Base-by-base conservation (phyloP, 2,888 invertebrate species). In the Pimpla rufipes region DNA sequence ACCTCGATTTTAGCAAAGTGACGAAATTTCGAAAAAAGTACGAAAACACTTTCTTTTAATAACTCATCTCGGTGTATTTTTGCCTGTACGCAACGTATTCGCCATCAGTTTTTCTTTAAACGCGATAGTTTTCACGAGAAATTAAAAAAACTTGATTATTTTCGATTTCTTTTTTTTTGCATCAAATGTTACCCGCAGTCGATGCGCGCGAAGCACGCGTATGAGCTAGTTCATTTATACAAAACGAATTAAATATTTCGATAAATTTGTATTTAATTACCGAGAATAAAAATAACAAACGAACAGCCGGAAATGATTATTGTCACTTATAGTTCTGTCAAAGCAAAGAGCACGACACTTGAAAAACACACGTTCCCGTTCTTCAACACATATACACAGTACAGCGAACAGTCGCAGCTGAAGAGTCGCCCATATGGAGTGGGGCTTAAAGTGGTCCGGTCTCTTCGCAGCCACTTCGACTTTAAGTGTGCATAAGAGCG, bases 381-480 rank as follows among this genome's bases (percentile, higher is more conserved):
- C 6, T n/a, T 47, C 6, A 47, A 1, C 4, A n/a, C 5, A 47
- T 47, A 29, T 29, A 29, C 29, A 29, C 29, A 29, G 2, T 29
- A 5, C 29, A 3, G 29, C 29, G 29, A 4, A 47, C 5, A 47
- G 2, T 47, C n/a, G n/a, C n/a, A 47, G 16, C 47, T 47, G 16
- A n/a, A 13, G 45, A 66, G 42, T 35, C 29, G 16, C 40, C 40
- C 47, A 47, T n/a, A n/a, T 47, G 16, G 35, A 71, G 70, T 45
- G 55, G 21, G 11, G 42, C 37, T 16, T n/a, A 11, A 55, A 29
- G 71, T 29, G 57, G 71, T 57, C 71, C 57, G 40, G 23, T 71
- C 57, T 71, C 57, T 37, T 57, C 13, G 71, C 21, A 55, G 42
- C 42, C 45, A 55, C 71, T 71, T 42, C n/a, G 37, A n/a, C 71